Conservation (phyloP, 2,888 invertebrate species). For the Pimpla rufipes region DNA sequence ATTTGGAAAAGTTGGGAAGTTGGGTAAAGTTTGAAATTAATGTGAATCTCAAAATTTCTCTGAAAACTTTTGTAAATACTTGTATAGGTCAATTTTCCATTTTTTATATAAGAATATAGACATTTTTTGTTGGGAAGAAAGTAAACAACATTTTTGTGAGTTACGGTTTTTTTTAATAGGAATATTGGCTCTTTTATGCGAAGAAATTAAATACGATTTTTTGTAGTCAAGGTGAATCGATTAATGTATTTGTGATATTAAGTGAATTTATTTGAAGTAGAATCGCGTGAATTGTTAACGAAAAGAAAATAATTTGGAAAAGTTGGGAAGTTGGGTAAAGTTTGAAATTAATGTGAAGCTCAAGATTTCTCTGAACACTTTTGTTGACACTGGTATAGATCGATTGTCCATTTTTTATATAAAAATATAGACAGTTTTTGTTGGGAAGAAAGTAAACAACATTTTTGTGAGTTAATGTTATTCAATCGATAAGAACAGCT, state of each 20-base stretch:
- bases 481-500: no score
- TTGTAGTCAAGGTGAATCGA: no score
- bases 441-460: background rate
- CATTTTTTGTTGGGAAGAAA: background rate
- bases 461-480: no score
- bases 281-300: no score
- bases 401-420: background rate
- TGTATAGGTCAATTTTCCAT: no score
- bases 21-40: background rate
- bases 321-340: no score
- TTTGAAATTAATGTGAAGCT: background rate
- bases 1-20: no score
- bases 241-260: no score
- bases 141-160: background rate
- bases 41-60: background rate
- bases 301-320: no score
- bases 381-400: background rate
- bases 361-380: background rate
- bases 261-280: no score
- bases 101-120: background rate
- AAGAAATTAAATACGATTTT: no score
- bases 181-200: background rate
- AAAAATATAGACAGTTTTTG: background rate
- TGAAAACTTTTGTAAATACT: background rate
- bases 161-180: background rate